Base-by-base conservation (phyloP, 2,888 invertebrate species). In the Hypsopygia costalis region DNA sequence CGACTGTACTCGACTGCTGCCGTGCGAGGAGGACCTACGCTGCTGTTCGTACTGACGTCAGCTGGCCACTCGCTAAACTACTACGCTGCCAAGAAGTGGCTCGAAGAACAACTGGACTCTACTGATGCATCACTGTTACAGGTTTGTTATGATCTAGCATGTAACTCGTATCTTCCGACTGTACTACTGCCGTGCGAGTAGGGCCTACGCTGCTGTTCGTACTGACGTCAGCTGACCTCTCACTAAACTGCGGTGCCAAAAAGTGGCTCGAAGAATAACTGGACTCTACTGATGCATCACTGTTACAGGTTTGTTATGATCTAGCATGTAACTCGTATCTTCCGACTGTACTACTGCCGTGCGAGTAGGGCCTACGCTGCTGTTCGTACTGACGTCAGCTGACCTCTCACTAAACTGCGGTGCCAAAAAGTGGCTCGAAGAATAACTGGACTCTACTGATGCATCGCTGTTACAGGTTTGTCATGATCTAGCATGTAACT, bases 211-310 rank as follows among this genome's bases (percentile, higher is more conserved):
- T 99, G 8, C 82, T 98, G 38, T 99, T 99, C 77, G 90, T 97
- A 40, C 88, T 98, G 40, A 93, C 97, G 20, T 98, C 98, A 11
- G 95, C 94, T 30, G 99, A 98, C 2, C 95, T 97, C 72, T 91
- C 95, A 28, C 82, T 94, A 6, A 99, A 96, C 72, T 96, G 97
- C 76, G 97, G 98, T 0, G 94, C 96, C 30, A 98, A 98, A 81
- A 97, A 97, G 66, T 99, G 98, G 97, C 90, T 99, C 8, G 98
- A 98, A 68, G 97, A 97, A 67, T 95, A 97, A 66, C 75, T 97
- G 46, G 98, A 99, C 69, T 93, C 92, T 0, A 76, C 91, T 9
- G 94, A 94, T 54, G 91, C 92, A 32, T 91, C 93, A 1, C 68
- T 93, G 34, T 85, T 94, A 49, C 95, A 94, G 91, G 97, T 96